Conservation (phyloP, 2,797 vertebrate genomes). For the Todus mexicanus region DNA sequence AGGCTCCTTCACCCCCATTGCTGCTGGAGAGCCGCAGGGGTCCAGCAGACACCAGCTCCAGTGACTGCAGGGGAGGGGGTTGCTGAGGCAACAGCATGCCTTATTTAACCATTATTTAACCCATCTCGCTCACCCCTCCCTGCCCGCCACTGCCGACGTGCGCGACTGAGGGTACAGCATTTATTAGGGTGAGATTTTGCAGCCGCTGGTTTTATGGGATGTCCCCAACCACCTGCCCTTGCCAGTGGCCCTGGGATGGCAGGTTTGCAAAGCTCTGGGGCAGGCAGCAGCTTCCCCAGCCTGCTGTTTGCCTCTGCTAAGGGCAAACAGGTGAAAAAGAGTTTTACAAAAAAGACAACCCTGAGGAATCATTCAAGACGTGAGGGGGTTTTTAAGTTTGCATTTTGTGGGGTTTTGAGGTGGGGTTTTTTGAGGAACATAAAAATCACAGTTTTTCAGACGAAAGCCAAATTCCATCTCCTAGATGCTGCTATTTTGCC, state of each 20-base stretch:
- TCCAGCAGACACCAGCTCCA: neutral
- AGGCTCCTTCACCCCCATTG: neutral
- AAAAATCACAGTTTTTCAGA: neutral
- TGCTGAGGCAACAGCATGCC: conserved; percentile 8
- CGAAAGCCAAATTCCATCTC: neutral
- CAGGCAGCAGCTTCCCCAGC: neutral
- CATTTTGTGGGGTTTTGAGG: no score
- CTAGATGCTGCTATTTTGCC: fast-evolving
- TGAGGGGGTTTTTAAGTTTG: neutral
- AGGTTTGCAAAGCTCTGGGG: neutral
- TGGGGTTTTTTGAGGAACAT: neutral
- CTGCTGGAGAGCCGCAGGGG: neutral
- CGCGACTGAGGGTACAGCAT: neutral
- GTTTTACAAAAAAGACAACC: neutral
- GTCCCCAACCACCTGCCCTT: neutral
- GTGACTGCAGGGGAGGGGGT: neutral
- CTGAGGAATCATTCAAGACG: neutral
- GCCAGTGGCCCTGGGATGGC: neutral
- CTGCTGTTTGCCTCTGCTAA: neutral
- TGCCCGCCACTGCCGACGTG: conserved; percentile 8
- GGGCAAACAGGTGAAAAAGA: neutral
- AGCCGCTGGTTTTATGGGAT: neutral
- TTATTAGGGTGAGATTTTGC: neutral
- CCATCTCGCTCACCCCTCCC: neutral
- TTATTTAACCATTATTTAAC: neutral